Base-by-base conservation (phyloP, 2,797 vertebrate genomes). In the Epinephelus awoara region DNA sequence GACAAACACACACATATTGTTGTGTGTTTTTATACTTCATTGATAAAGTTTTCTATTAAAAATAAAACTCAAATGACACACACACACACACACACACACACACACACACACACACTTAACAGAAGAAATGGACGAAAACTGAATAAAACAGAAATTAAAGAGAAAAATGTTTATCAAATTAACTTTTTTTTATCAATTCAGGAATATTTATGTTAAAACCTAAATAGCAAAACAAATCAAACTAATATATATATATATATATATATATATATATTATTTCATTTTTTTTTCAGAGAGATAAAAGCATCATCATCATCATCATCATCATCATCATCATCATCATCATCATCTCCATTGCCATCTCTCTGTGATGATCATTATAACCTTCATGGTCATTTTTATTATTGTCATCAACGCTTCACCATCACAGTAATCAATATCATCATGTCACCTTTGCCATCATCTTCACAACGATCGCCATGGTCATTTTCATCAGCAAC, bases 371-470 rank as follows among this genome's bases (percentile, higher is more conserved):
- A 77, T 67, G 49, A 55, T 56, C 66, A 49, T 58, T 21, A n/a
- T 49, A 75, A 79, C 75, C 72, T 81, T 77, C 62, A 54, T 17
- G 7, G 27, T 64, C 71, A 6, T 66, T 46, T 46, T 56, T 29
- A 62, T 76, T 34, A 81, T 69, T 13, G 19, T 67, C 64, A 72
- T 66, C 62, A 75, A 4, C 17, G 1, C 52, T 75, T 67, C 64
- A 44, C 27, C 49, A 50, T 55, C 74, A 56, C 3, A 1, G 7
- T 47, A 7, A 72, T 79, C 69, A 66, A 13, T 25, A 42, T 62
- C 46, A 62, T 50, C n/a, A 75, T 50, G 69, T 77, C 76, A 82
- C 79, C 76, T 82, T 80, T 64, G 42, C 71, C 77, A 80, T 79
- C 55, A 50, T 46, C 72, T 38, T 46, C 44, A 55, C 38, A 47